Conservation (phyloP, 2,888 invertebrate genomes). For the Drosophila quinaria region DNA sequence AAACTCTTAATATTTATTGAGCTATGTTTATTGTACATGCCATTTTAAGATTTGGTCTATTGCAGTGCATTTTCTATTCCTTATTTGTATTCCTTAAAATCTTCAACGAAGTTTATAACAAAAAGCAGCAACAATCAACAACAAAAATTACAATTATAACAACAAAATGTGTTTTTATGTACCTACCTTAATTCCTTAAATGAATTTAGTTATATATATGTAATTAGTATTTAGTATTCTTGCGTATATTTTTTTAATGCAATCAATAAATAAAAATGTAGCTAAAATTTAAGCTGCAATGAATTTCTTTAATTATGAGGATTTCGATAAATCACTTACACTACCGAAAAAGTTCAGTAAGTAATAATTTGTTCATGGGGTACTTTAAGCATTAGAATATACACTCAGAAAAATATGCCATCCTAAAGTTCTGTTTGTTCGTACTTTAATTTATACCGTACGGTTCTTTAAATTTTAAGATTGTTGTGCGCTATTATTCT, state of each 20-base stretch:
- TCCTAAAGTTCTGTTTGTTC: no score
- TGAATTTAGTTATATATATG: conserved; percentile 50
- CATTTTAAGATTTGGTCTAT: conserved; percentile 7
- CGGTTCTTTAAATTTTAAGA: no score
- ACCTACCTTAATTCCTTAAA: conserved; percentile 60
- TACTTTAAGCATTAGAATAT: no score
- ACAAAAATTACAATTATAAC: conserved; percentile 12
- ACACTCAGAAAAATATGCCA: no score
- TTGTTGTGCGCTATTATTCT: no score
- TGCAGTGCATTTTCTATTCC: conserved; percentile 9
- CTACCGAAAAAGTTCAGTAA: no score
- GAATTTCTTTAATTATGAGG: not conserved
- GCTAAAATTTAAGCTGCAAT: conserved; percentile 19
- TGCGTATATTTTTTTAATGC: conserved; percentile 60
- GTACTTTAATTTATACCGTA: no score
- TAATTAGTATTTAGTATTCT: conserved; percentile 54
- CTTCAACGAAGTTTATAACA: conserved; percentile 8
- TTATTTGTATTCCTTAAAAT: not conserved
- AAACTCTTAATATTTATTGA: conserved; percentile 47
- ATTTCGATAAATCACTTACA: no score
- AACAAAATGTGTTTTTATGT: conserved; percentile 61
- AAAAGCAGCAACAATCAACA: conserved; percentile 45
- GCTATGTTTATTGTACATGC: conserved; percentile 6
- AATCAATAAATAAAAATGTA: conserved; percentile 62
- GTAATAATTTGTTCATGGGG: no score